Conservation (phyloP, 1,140 invertebrate species). For the Palaemon carinicauda region DNA sequence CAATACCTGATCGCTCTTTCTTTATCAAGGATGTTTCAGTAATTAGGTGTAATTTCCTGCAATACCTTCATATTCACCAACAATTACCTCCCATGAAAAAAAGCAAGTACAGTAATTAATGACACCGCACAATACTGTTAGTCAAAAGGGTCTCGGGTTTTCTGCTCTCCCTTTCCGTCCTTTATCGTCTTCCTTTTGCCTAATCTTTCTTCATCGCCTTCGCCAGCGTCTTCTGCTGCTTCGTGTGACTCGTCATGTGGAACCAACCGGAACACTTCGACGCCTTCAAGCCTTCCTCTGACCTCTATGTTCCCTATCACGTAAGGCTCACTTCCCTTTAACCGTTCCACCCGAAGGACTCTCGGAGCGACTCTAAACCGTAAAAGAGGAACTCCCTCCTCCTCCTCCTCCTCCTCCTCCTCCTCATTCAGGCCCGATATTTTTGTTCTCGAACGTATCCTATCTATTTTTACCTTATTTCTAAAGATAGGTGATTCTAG, state of each 20-base stretch:
- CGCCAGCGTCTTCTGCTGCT: neutral
- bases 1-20: no score
- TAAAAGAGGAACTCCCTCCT: neutral
- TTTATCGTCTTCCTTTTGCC: no score
- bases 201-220: no score
- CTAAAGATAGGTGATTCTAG: neutral
- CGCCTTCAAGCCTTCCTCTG: slow-evolving; percentile 27
- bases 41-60: no score
- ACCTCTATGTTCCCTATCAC: neutral
- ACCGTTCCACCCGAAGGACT: neutral
- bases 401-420: neutral
- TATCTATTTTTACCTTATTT: neutral
- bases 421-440: neutral
- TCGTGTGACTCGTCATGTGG: slow-evolving; percentile 39
- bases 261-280: slow-evolving; percentile 41
- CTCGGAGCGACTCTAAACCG: neutral
- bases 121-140: no score
- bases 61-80: no score
- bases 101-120: no score
- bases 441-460: neutral
- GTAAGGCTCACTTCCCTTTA: neutral
- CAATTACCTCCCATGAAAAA: no score
- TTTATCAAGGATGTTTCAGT: no score
- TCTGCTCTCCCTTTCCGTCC: no score
- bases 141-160: no score